A percentile compares a stretch with the other conserved stretches of the same genome.
phyloP scores from a whole-genome alignment of 2,797 vertebrate species.

The Sebastes dallii region DNA sequence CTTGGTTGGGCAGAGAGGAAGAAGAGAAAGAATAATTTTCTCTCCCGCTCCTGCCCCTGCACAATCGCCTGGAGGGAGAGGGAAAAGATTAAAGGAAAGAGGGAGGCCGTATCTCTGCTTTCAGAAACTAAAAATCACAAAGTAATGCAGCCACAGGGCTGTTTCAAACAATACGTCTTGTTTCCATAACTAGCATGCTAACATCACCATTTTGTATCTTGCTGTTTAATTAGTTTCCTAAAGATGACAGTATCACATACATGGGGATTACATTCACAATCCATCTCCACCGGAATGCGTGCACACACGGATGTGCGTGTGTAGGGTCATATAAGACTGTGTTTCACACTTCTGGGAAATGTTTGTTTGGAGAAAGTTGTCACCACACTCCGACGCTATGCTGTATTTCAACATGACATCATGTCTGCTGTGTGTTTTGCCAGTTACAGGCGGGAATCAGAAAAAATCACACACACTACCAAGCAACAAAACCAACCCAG shows the following conservation, averaged over 20 bases:
- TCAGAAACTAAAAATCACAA: slow-evolving; percentile 36
- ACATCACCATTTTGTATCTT: background rate
- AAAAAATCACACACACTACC: background rate
- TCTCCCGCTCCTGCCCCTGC: slow-evolving; percentile 27
- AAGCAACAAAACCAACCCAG: background rate
- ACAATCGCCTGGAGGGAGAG: slow-evolving; percentile 42
- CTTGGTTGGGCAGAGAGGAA: slow-evolving; percentile 60
- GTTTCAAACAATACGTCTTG: slow-evolving; percentile 11
- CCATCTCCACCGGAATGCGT: background rate
- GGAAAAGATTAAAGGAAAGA: slow-evolving; percentile 50
- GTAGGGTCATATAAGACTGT: background rate
- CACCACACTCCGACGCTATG: background rate
- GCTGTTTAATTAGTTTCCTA: slow-evolving; percentile 11
- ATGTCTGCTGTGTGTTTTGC: background rate
- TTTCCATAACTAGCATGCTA: slow-evolving; percentile 32
- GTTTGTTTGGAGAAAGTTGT: background rate
- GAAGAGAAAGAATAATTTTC: slow-evolving; percentile 23
- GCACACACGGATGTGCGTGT: background rate
- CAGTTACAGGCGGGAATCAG: background rate
- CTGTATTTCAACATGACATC: background rate
- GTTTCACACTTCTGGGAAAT: background rate
- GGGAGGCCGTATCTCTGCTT: slow-evolving; percentile 37
- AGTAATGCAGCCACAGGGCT: slow-evolving; percentile 9
- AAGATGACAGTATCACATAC: slow-evolving; percentile 9
- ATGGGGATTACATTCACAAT: background rate